Evolutionary conservation across 2,797 vertebrate species (phyloP).

Genomic region (Pithecia hirsuta): DNA sequence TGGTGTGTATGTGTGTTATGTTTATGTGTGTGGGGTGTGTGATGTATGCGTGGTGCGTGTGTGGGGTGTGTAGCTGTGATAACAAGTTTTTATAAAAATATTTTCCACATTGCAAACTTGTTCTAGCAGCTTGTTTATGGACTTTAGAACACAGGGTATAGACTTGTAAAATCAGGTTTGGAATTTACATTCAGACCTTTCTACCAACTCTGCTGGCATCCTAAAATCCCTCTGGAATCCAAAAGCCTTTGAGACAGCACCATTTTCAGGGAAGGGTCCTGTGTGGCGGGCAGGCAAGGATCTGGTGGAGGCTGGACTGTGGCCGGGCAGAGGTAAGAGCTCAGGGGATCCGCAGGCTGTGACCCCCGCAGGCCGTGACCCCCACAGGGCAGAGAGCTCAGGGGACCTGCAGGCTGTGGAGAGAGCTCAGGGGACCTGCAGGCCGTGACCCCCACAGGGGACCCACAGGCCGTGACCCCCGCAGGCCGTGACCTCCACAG

Average conservation of each 20-base stretch:
- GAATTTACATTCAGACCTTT: too few species aligned
- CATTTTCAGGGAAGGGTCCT: not conserved
- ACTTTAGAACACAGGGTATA: fast-evolving
- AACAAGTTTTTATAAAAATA: not conserved
- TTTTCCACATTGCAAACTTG: fast-evolving
- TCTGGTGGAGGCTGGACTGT: not conserved
- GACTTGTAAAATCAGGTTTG: not conserved
- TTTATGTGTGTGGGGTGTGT: not conserved
- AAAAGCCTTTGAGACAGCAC: too few species aligned
- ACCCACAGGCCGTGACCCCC: too few species aligned
- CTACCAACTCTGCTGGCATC: not conserved
- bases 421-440: too few species aligned
- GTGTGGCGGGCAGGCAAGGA: not conserved
- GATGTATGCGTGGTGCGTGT: not conserved
- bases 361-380: too few species aligned
- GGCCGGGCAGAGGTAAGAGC: not conserved
- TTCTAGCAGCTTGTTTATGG: fast-evolving
- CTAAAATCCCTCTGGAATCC: not conserved
- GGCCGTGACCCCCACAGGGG: too few species aligned
- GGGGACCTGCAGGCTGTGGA: too few species aligned
- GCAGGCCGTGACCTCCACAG: too few species aligned
- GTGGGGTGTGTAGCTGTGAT: not conserved
- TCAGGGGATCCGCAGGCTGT: not conserved
- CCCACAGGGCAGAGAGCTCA: too few species aligned
- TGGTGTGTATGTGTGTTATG: not conserved